phyloP scores from a whole-genome alignment of 2,797 vertebrate genomes.

The Champsocephalus esox region DNA sequence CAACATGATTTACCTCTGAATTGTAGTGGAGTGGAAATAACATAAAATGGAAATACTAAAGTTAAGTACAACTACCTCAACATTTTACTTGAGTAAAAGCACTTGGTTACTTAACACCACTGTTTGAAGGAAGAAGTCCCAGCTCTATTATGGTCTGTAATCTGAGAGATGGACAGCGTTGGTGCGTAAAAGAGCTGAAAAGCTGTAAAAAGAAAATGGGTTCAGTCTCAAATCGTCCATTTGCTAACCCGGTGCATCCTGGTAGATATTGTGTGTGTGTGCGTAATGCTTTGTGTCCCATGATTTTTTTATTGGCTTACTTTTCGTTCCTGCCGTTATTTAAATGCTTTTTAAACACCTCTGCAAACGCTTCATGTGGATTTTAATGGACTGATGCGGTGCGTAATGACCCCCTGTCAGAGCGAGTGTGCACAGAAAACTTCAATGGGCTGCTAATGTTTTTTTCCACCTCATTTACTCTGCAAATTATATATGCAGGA shows the following conservation, averaged over 20 bases:
- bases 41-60: no score
- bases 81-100: no score
- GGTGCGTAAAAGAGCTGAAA: slow-evolving; percentile 40
- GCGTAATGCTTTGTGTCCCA: slow-evolving; percentile 28
- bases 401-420: slow-evolving; percentile 72
- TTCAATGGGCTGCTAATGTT: slow-evolving; percentile 63
- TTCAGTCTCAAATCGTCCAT: slow-evolving; percentile 40
- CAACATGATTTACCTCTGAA: no score
- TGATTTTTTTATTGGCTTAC: slow-evolving; percentile 64
- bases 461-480: slow-evolving; percentile 69
- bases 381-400: slow-evolving; percentile 78
- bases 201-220: slow-evolving; percentile 24
- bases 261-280: slow-evolving; percentile 4
- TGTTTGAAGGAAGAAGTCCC: slow-evolving; percentile 44
- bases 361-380: slow-evolving; percentile 73
- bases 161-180: slow-evolving; percentile 30
- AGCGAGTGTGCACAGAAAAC: slow-evolving; percentile 45
- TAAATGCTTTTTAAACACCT: slow-evolving; percentile 68
- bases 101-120: no score
- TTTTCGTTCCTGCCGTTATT: slow-evolving; percentile 63
- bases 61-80: no score
- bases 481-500: slow-evolving; percentile 61
- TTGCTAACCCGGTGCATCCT: slow-evolving; percentile 28
- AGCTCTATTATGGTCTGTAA: slow-evolving; percentile 62
- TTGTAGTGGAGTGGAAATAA: no score